phyloP scores from a whole-genome alignment of 2,113 vertebrate species.

The Mastomys coucha region DNA sequence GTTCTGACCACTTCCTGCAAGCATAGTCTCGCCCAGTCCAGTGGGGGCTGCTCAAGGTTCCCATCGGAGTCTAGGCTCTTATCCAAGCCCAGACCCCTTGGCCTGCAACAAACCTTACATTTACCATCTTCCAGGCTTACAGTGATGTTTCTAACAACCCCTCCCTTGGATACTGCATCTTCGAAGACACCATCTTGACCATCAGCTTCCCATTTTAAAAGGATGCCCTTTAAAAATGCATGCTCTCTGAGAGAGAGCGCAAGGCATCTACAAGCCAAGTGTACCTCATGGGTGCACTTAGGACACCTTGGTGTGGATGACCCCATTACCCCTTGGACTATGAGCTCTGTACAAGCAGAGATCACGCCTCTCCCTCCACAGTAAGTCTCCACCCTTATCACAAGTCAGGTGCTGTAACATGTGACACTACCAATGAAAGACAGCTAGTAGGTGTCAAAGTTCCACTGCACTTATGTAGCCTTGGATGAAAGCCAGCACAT shows the following conservation, averaged over 20 bases:
- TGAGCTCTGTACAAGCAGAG: not conserved
- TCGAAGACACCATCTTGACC: not conserved
- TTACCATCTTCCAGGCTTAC: not conserved
- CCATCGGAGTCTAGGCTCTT: not conserved
- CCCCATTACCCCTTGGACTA: not conserved
- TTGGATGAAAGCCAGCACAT: not conserved
- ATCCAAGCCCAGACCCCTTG: not conserved
- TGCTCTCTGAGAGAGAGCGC: not conserved
- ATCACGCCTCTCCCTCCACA: not conserved
- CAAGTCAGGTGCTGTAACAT: not conserved
- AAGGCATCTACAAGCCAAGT: no score
- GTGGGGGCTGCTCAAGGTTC: not conserved
- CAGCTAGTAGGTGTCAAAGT: not conserved
- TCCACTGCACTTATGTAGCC: not conserved
- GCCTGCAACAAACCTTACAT: not conserved
- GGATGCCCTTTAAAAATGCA: not conserved
- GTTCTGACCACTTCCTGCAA: not conserved
- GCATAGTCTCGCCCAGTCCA: not conserved
- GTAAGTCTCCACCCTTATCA: not conserved
- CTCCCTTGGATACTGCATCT: not conserved
- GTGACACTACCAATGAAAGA: not conserved
- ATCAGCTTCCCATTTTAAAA: not conserved
- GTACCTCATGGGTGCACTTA: no score
- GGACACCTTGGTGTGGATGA: fast-evolving
- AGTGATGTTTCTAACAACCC: not conserved